These are phyloP conservation scores for Pseudomugil tenellus DNA, from an alignment of 2,797 vertebrate genomes.

Conservation along the genomic window DNA sequence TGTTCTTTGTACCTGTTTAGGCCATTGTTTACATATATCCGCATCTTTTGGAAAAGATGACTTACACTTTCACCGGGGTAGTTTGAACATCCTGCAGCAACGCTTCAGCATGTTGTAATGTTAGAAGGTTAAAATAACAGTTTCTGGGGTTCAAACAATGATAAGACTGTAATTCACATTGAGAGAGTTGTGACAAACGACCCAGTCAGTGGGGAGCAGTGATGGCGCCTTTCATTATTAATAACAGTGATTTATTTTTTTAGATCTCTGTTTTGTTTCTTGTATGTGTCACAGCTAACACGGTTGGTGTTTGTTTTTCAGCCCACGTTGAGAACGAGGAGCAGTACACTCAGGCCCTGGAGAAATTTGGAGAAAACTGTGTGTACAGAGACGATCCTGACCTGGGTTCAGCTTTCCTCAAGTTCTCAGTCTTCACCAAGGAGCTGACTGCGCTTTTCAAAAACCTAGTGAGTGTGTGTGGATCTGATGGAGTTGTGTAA, in stretches of 20 bases:
- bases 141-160: background rate
- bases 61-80: too few species aligned
- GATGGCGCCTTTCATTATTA: conserved; percentile 57
- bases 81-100: too few species aligned
- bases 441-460: conserved; percentile 98
- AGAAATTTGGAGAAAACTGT: conserved; percentile 98
- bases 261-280: conserved; percentile 19
- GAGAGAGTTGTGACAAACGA: background rate
- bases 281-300: conserved; percentile 21
- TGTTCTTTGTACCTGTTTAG: too few species aligned
- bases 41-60: too few species aligned
- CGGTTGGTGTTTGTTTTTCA: conserved; percentile 64
- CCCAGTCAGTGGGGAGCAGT: background rate
- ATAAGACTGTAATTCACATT: background rate
- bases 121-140: background rate
- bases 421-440: conserved; percentile 99
- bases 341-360: conserved; percentile 97
- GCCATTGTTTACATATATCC: too few species aligned
- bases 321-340: conserved; percentile 99
- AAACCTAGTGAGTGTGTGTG: conserved; percentile 90
- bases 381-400: conserved; percentile 98
- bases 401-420: conserved; percentile 96
- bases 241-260: conserved; percentile 50
- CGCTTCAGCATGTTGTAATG: background rate
- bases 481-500: background rate